phyloP scores from a whole-genome alignment of 2,797 vertebrate genomes.

The Eulemur rubriventer region DNA sequence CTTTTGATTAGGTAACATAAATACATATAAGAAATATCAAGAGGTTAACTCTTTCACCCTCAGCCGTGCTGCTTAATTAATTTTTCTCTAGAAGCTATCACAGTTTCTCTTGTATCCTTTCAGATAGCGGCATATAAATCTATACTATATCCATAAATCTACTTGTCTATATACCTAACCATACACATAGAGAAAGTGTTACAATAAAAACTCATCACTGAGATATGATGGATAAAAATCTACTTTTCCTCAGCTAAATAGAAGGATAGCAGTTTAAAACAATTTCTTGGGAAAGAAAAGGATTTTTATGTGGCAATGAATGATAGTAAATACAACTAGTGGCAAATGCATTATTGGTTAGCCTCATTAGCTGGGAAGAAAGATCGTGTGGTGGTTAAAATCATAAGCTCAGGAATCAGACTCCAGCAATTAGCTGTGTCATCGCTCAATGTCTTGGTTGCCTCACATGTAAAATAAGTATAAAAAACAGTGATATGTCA shows the following conservation, averaged over 20 bases:
- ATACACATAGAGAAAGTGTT: background rate
- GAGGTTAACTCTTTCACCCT: background rate
- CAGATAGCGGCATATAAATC: background rate
- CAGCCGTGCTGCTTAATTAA: background rate
- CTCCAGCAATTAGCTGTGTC: background rate
- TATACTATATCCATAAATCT: background rate
- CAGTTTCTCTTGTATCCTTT: background rate
- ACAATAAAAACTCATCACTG: background rate
- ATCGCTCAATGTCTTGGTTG: accelerated
- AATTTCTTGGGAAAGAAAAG: background rate
- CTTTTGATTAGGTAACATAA: background rate
- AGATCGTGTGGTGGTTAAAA: background rate
- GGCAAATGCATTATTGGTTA: background rate
- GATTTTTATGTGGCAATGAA: background rate
- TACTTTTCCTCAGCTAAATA: background rate
- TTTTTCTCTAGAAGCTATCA: background rate
- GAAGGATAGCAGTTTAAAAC: background rate
- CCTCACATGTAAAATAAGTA: background rate
- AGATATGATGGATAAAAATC: background rate
- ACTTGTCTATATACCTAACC: background rate
- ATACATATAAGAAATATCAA: background rate
- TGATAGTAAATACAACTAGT: background rate
- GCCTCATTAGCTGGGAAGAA: background rate
- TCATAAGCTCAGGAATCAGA: background rate
- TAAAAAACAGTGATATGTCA: background rate